A percentile compares a stretch with the other conserved stretches of the same genome.
Evolutionary conservation across 2,888 invertebrate species (phyloP).

Genomic region (Pheosia gnoma): DNA sequence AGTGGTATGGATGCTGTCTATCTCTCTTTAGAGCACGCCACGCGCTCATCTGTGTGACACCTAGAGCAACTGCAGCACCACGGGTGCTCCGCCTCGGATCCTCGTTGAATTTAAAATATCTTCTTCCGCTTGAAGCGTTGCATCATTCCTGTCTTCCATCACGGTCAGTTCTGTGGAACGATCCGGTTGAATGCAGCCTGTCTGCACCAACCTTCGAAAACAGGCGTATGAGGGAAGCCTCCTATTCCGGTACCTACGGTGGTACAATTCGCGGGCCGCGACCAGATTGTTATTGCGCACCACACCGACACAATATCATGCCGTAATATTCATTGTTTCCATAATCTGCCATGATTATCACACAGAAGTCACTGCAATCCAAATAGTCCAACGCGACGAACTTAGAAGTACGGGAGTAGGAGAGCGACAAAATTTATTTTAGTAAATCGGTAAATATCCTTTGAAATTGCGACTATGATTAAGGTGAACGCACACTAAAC

Average conservation of each 20-base stretch:
- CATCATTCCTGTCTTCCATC: not conserved
- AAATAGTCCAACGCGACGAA: not conserved
- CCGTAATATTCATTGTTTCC: constrained; percentile 1
- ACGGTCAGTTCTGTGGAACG: not conserved
- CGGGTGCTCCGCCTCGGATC: constrained; percentile 3
- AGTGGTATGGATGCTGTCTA: constrained; percentile 10
- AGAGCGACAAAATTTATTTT: too few relatives aligned
- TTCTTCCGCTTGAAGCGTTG: not conserved
- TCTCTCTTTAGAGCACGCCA: constrained; percentile 7
- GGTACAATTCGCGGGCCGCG: not conserved
- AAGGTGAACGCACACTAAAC: too few relatives aligned
- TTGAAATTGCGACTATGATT: too few relatives aligned
- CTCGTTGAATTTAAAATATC: too few relatives aligned
- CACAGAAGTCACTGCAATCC: not conserved
- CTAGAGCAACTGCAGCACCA: constrained; percentile 4
- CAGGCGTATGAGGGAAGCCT: not conserved
- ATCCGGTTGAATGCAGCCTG: not conserved
- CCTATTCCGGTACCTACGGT: not conserved
- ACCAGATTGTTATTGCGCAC: not conserved
- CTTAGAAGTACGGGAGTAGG: too few relatives aligned
- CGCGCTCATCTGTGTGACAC: constrained; percentile 1
- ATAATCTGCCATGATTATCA: not conserved
- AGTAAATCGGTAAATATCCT: too few relatives aligned
- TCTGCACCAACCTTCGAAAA: not conserved
- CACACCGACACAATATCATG: constrained; percentile 2